These are phyloP conservation scores for Leptopilina myrica DNA, from an alignment of 2,888 invertebrate genomes.

Conservation along the genomic window DNA sequence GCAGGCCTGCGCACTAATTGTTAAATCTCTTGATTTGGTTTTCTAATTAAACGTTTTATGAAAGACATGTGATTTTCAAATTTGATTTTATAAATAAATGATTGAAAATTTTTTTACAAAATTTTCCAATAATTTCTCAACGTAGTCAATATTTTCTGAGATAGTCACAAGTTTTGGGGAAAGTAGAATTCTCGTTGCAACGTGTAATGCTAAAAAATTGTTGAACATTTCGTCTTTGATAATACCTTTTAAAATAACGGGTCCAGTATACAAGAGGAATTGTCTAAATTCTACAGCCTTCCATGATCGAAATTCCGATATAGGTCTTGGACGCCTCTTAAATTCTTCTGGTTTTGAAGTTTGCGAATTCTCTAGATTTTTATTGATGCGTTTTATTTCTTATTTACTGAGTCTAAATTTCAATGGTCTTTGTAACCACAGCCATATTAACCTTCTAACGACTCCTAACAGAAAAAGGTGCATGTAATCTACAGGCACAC, in stretches of 20 bases:
- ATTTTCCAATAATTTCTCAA: slow-evolving; percentile 22
- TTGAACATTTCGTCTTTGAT: not conserved
- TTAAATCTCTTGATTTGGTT: not conserved
- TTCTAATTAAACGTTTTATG: slow-evolving; percentile 2
- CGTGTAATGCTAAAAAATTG: slow-evolving; percentile 4
- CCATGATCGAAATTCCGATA: not conserved
- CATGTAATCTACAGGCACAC: not conserved
- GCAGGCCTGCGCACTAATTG: slow-evolving; percentile 1
- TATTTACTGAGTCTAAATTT: not conserved
- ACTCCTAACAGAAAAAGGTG: slow-evolving; percentile 1
- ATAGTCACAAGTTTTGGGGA: not conserved
- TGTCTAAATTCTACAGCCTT: slow-evolving; percentile 11
- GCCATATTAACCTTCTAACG: not conserved
- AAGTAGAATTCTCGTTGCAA: slow-evolving; percentile 3
- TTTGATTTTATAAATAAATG: too few species aligned
- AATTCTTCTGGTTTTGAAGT: slow-evolving; percentile 4
- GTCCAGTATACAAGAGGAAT: slow-evolving; percentile 8
- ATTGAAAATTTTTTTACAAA: too few species aligned
- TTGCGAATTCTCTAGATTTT: not conserved
- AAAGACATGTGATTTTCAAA: not conserved
- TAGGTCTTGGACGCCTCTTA: slow-evolving; percentile 11
- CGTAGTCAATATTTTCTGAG: slow-evolving; percentile 14
- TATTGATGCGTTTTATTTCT: not conserved
- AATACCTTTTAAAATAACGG: slow-evolving; percentile 6
- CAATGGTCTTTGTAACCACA: not conserved